phyloP scores from a whole-genome alignment of 2,888 invertebrate species.

The Thereva nobilitata region DNA sequence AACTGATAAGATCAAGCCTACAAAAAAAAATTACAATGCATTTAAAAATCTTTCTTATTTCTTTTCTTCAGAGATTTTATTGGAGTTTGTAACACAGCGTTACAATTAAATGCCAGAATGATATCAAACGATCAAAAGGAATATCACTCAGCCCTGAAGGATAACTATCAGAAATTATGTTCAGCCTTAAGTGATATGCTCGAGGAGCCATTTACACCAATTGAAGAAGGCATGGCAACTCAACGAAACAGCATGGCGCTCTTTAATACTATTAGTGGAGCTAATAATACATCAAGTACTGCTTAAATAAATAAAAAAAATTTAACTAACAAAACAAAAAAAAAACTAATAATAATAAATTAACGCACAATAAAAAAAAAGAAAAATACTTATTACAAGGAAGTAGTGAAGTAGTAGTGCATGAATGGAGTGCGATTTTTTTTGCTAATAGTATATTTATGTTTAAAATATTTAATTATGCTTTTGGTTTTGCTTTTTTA shows the following conservation, averaged over 20 bases:
- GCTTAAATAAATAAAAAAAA: slow-evolving; percentile 61
- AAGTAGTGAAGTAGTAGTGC: slow-evolving; percentile 7
- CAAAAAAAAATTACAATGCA: slow-evolving; percentile 6
- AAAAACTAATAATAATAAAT: too few species aligned
- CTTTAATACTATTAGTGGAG: slow-evolving; percentile 79
- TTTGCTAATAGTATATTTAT: slow-evolving; percentile 4
- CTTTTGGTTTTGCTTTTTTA: slow-evolving; percentile 6
- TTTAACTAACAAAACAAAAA: neutral
- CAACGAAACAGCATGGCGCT: slow-evolving; percentile 77
- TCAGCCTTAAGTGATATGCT: slow-evolving; percentile 73
- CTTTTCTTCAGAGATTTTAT: slow-evolving; percentile 78
- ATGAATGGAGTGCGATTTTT: slow-evolving; percentile 8
- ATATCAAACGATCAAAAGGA: slow-evolving; percentile 88
- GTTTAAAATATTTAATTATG: neutral
- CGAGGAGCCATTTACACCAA: slow-evolving; percentile 69
- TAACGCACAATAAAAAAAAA: slow-evolving; percentile 14
- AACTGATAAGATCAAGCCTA: too few species aligned
- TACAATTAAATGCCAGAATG: slow-evolving; percentile 86
- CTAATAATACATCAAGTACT: slow-evolving; percentile 78
- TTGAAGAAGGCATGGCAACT: slow-evolving; percentile 59
- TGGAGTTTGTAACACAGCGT: slow-evolving; percentile 84
- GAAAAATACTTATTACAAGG: neutral
- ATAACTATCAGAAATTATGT: slow-evolving; percentile 85
- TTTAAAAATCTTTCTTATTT: slow-evolving; percentile 14
- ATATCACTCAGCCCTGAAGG: slow-evolving; percentile 86